Percentiles rank a stretch among this genome's conserved stretches.
Evolutionary conservation across 35 echinoderm and acorn worm genomes (phyloP).

Genomic region (Heliocidaris tuberculata): DNA sequence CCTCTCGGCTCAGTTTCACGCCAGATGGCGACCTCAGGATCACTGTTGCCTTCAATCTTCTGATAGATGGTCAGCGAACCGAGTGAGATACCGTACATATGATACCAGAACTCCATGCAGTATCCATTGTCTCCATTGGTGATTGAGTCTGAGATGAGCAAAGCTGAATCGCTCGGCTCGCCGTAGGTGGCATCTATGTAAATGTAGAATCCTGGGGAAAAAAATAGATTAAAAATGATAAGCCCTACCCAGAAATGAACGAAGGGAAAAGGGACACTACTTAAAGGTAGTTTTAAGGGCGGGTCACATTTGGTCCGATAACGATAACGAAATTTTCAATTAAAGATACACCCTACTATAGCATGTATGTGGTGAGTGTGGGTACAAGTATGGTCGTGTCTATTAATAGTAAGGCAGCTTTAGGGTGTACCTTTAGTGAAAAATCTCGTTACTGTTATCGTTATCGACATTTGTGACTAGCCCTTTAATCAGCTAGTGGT

Average conservation of each 20-base stretch:
- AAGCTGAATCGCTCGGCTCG: constrained; percentile 50
- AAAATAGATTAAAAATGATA: background rate
- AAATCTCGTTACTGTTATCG: too few species aligned
- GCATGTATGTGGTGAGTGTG: too few species aligned
- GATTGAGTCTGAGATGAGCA: constrained; percentile 57
- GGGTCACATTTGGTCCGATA: too few species aligned
- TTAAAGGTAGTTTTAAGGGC: too few species aligned
- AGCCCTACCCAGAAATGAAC: background rate
- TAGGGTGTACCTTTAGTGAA: too few species aligned
- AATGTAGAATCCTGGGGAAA: constrained; percentile 63
- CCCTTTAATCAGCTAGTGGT: too few species aligned
- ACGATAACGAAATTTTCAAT: too few species aligned
- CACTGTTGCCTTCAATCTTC: background rate
- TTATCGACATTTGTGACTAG: too few species aligned
- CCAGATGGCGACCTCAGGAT: background rate
- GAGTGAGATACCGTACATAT: constrained; percentile 68
- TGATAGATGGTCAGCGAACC: constrained; percentile 36
- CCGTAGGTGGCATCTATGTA: constrained; percentile 68
- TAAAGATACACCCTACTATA: too few species aligned
- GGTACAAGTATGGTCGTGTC: too few species aligned
- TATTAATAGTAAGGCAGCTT: too few species aligned
- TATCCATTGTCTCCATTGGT: constrained; percentile 50
- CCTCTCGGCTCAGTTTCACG: background rate
- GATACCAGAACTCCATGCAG: constrained; percentile 88
- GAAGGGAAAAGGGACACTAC: background rate